These are phyloP conservation scores for Drosophila barbarae DNA, from an alignment of 2,888 invertebrate species.

Conservation along the genomic window DNA sequence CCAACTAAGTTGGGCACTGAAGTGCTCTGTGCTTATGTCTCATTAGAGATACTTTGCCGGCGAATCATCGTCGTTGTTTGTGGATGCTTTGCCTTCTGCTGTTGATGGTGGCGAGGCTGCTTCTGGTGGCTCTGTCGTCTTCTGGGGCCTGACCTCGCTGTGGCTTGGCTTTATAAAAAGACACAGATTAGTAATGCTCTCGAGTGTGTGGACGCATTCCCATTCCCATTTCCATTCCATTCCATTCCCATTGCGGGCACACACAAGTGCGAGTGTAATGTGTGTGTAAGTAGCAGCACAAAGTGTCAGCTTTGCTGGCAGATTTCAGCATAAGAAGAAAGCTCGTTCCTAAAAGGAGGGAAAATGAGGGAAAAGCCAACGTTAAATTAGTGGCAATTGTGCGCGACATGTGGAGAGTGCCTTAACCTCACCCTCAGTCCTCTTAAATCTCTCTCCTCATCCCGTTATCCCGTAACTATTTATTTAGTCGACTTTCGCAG, in stretches of 20 bases:
- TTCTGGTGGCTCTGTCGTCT: constrained; percentile 12
- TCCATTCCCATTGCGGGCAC: constrained; percentile 12
- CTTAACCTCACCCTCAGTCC: constrained; percentile 14
- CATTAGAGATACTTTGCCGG: constrained; percentile 74
- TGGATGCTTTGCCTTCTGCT: constrained; percentile 20
- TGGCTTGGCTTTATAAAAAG: constrained; percentile 70
- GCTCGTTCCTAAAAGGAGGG: constrained; percentile 34
- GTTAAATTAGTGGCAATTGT: constrained; percentile 75
- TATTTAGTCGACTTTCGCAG: constrained; percentile 57
- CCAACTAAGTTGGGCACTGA: constrained; percentile 53
- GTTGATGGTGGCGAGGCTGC: neutral
- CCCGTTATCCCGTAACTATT: constrained; percentile 54
- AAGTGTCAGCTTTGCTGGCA: constrained; percentile 73
- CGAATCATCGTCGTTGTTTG: constrained; percentile 29
- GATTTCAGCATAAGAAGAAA: constrained; percentile 67
- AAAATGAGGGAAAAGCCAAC: constrained; percentile 54
- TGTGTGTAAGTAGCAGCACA: constrained; percentile 72
- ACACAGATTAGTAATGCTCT: constrained; percentile 74
- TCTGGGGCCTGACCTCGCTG: constrained; percentile 66
- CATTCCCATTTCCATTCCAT: constrained; percentile 7
- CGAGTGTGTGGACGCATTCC: constrained; percentile 44
- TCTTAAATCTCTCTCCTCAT: neutral
- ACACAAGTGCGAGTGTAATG: constrained; percentile 50
- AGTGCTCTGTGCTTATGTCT: constrained; percentile 73
- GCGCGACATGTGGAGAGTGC: constrained; percentile 61